Base-by-base conservation (phyloP, 2,113 vertebrate species). In the Sclerurus mexicanus region DNA sequence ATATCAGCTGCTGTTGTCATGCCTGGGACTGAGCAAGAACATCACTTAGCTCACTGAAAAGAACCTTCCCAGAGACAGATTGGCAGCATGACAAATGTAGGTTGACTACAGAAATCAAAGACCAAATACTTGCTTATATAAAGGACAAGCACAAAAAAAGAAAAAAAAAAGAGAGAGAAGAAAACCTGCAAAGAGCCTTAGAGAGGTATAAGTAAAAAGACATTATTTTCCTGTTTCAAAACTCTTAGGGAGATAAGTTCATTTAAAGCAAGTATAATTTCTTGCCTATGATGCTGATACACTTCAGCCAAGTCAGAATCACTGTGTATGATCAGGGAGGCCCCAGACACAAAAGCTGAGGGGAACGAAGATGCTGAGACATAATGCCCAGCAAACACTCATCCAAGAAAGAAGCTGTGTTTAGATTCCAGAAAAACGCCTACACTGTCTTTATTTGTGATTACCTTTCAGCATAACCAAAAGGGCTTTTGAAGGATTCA, bases 81-180 rank as follows among this genome's bases (percentile, higher is more conserved):
- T 94, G 92, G 95, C 94, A 96, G 59, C 44, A 39, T 72, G 91
- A 94, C 95, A 97, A 93, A 87, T 52, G 42, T 37, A 73, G 49
- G 47, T 6, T 81, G 75, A 77, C 66, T 90, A 67, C 33, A 73
- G 49, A 96, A 93, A 95, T 85, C 84, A 91, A 92, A 96, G 59
- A 77, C 24, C 63, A 91, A 87, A 76, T 49, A 60, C 28, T 62
- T 87, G 67, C n/a, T 55, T 35, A 52, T 33, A 40, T 53, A 78
- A 91, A 90, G 66, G 37, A 90, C 0, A 75, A 18, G 44, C 21
- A 66, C 24, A 33, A 33, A 64, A 58, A 53, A 52, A 31, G 59
- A 78, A 58, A 33, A 44, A 58, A 53, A 64, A 39, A 52, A 64
- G n/a, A 71, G 46, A 42, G 7, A 68, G 49, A 73, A 79, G 35